Evolutionary conservation across 2,113 vertebrate genomes (phyloP), one percentile per base, ranked within the genome.

Genomic region (Petrocephalus zakoni): DNA sequence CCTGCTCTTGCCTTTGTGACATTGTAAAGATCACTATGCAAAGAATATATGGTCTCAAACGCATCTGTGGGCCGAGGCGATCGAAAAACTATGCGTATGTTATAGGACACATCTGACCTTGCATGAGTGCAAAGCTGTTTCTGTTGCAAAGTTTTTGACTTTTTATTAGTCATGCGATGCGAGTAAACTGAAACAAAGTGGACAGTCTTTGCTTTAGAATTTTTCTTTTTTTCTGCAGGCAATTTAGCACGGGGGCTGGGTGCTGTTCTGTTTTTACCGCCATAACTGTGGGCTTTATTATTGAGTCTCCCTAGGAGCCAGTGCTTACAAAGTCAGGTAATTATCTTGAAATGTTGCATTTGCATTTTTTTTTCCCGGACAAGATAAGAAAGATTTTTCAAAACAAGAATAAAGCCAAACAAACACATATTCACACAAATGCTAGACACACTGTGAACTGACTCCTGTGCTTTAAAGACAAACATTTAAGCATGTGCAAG

Each of bases 291-390:
- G 37, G 75, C 75, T 88, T 88, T 88, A 85, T 89, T 89, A 86
- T 86, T 89, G 85, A 86, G 58, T 53, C 83, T 75, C 83, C 83
- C 88, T 58, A 25, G 64, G 88, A 85, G 52, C 46, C 88, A 47
- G 13, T 13, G 6, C 83, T 89, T 49, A 64, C 83, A 34, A 89
- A 89, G 49, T 85, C 83, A 52, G 56, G 83, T 58, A 89, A 86
- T 89, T 89, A 89, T 89, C 83, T 68, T 89, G 84, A 89, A 89
- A 89, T 89, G 83, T 89, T 89, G 85, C 81, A 89, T 89, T 89
- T 85, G 83, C 83, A 89, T 89, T 86, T 86, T 51, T 83, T 81
- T 86, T 49, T 42, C 22, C 81, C 37, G 21, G 64, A 89, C 61
- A 56, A 86, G 84, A 89, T 84, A 58, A 89, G 56, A 53, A 75